Evolutionary conservation across 2,888 invertebrate genomes (phyloP).

Genomic region (Caenorhabditis virilis): DNA sequence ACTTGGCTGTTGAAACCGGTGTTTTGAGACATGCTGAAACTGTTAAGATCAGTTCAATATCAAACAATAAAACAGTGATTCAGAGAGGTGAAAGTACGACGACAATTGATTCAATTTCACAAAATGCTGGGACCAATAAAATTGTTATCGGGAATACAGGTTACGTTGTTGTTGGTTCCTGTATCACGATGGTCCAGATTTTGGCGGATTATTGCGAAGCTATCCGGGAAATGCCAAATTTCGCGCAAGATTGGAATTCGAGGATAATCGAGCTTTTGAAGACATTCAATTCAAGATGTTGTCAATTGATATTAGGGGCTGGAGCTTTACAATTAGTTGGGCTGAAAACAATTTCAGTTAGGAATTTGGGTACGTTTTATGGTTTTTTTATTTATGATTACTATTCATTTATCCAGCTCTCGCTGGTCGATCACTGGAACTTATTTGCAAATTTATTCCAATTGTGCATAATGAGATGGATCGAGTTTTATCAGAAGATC

Average conservation of each 20-base stretch:
- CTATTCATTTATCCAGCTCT: constrained; percentile 68
- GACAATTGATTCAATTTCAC: constrained; percentile 14
- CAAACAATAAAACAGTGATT: constrained; percentile 2
- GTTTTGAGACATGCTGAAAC: background rate
- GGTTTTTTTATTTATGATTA: no score
- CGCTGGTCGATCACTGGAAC: constrained; percentile 72
- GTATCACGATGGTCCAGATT: constrained; percentile 85
- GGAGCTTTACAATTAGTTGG: constrained; percentile 94
- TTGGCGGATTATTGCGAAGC: constrained; percentile 87
- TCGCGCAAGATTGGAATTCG: constrained; percentile 45
- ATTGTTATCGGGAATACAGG: constrained; percentile 67
- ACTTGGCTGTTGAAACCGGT: constrained; percentile 22
- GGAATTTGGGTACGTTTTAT: constrained; percentile 78
- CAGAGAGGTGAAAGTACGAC: constrained; percentile 13
- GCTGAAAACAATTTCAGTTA: constrained; percentile 83
- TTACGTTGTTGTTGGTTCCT: constrained; percentile 75
- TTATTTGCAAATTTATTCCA: constrained; percentile 73
- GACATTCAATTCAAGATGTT: constrained; percentile 73
- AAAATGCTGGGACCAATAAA: constrained; percentile 3
- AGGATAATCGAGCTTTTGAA: constrained; percentile 73
- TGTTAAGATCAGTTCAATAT: background rate
- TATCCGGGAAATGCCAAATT: constrained; percentile 78
- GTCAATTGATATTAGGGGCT: constrained; percentile 92
- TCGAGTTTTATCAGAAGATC: constrained; percentile 41
- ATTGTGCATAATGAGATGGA: constrained; percentile 51